These are phyloP conservation scores for Mungos mungo DNA, from an alignment of 2,113 vertebrate species.

Conservation along the genomic window DNA sequence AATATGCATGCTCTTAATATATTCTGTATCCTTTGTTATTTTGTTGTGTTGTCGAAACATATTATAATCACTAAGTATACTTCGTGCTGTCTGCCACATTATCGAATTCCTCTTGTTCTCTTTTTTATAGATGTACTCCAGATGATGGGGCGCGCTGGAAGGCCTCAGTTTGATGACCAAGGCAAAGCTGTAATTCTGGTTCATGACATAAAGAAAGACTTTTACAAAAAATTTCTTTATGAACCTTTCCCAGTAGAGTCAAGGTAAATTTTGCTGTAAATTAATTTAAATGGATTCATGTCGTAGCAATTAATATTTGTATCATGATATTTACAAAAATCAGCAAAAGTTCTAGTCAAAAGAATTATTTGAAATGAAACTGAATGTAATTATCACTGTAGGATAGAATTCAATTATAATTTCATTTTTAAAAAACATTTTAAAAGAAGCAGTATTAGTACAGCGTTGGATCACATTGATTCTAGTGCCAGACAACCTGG, in stretches of 20 bases:
- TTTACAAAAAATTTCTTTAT: constrained; percentile 99
- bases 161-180: constrained; percentile 98
- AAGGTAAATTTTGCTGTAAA: constrained; percentile 86
- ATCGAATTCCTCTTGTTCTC: constrained; percentile 32
- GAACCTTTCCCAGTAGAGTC: constrained; percentile 99
- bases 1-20: not conserved
- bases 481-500: not conserved
- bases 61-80: not conserved
- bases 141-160: constrained; percentile 99
- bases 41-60: constrained; percentile 25
- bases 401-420: not conserved
- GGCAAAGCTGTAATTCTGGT: constrained; percentile 99
- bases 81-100: not conserved
- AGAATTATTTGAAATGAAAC: constrained; percentile 22
- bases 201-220: constrained; percentile 99
- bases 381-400: not conserved
- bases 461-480: not conserved
- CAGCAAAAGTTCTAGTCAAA: not conserved
- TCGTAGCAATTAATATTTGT: constrained; percentile 29
- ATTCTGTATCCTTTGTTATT: not conserved
- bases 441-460: not conserved
- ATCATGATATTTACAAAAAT: constrained; percentile 46
- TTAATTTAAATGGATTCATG: constrained; percentile 18
- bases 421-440: not conserved
- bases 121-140: constrained; percentile 94